A percentile compares a stretch with the other conserved stretches of the same genome.
Evolutionary conservation across 2,797 vertebrate species (phyloP).

Genomic region (Poeciliopsis turneri): DNA sequence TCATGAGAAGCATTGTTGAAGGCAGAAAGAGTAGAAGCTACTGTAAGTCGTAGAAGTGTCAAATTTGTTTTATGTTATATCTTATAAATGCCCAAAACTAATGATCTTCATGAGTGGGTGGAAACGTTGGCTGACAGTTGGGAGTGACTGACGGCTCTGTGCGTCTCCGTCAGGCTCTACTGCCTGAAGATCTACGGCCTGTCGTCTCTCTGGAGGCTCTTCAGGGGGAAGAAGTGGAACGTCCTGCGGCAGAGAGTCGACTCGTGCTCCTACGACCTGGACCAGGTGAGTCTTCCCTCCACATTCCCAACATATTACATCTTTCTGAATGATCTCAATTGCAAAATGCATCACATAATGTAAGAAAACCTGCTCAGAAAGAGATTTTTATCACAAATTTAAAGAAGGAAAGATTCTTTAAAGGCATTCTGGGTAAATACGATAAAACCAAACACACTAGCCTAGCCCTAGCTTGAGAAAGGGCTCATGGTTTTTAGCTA

Average conservation of each 20-base stretch:
- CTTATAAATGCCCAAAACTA: no score
- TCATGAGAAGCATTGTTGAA: no score
- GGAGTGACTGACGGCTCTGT: neutral
- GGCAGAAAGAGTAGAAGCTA: no score
- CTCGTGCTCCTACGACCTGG: conserved; percentile 97
- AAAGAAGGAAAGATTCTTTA: no score
- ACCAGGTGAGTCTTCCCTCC: conserved; percentile 84
- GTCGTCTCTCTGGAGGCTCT: conserved; percentile 95
- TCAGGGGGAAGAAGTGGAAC: conserved; percentile 99
- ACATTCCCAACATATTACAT: neutral
- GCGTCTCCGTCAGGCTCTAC: conserved; percentile 84
- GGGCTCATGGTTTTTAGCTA: no score
- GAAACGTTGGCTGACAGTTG: neutral
- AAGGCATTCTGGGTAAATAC: no score
- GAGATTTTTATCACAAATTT: neutral
- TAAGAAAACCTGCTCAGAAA: neutral
- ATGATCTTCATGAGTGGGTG: neutral
- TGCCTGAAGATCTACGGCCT: conserved; percentile 94
- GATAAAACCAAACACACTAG: neutral
- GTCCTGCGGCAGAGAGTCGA: conserved; percentile 95
- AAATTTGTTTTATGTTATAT: no score
- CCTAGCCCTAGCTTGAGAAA: neutral
- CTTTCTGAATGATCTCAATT: neutral
- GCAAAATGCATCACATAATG: neutral
- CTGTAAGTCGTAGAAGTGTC: no score